Evolutionary conservation across 1,140 invertebrate genomes (phyloP), one percentile per base, ranked within the genome.

Genomic region (Drusus annulatus): DNA sequence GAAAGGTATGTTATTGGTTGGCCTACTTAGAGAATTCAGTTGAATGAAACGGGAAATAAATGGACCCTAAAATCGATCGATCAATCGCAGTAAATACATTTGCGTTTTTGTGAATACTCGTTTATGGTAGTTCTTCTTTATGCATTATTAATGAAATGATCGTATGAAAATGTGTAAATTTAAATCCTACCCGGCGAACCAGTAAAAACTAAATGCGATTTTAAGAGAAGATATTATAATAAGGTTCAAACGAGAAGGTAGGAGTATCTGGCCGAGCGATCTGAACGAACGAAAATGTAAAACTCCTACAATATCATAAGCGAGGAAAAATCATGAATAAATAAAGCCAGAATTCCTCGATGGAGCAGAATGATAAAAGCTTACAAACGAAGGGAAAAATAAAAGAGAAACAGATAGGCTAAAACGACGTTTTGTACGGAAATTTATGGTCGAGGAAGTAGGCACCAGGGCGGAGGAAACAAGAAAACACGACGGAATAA

Each of bases 391-490:
- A 52, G 54, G 74, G 51, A 76, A 76, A 60, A 83, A 80, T 54
- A 36, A 60, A 50, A 68, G 76, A 62, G 76, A 80, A 80, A 83
- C 79, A 83, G 77, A 80, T 82, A 82, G 81, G 76, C 73, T 60
- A 69, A 76, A 78, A 79, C 76, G 79, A 79, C 78, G 78, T 78
- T 80, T 78, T 76, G 75, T 80, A 80, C 81, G 79, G 74, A 56
- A 79, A 83, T 83, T 83, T 83, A 83, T 77, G 77, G 73, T 65
- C 56, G 76, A 52, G 58, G 58, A 83, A 79, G 76, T 60, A n/a
- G 62, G 25, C 69, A 73, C 45, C 16, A 58, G 75, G 78, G 31
- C 50, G 63, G 71, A 76, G 62, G 60, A 65, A 77, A 50, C 45
- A 65, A 74, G 79, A 45, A 78, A 75, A 80, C 56, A 81, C 79